Conservation (phyloP, 2,113 vertebrate genomes). For the Nothocercus julius region DNA sequence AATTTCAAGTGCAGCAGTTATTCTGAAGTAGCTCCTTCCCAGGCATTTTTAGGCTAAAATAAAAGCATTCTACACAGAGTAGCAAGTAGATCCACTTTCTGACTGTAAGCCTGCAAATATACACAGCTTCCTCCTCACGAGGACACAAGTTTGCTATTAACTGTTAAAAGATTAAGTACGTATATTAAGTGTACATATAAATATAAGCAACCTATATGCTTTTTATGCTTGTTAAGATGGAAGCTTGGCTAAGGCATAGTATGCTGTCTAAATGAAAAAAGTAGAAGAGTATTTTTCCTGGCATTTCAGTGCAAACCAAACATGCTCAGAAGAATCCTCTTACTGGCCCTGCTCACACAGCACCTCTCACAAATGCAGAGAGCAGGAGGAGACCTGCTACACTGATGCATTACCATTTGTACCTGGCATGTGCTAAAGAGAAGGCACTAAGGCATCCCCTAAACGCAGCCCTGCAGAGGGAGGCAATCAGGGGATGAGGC, state of each 20-base stretch:
- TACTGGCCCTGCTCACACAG: not conserved
- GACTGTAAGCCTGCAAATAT: not conserved
- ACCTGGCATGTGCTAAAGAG: not conserved
- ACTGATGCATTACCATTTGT: not conserved
- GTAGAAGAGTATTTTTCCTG: fast-evolving
- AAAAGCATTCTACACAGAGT: not conserved
- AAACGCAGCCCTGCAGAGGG: not conserved
- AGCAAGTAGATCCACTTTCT: not conserved
- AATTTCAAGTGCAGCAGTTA: not conserved
- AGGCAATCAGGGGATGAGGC: not conserved
- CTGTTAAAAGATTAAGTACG: not conserved
- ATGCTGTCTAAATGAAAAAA: not conserved
- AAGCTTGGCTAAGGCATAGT: not conserved
- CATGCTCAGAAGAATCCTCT: not conserved
- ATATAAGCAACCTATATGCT: not conserved
- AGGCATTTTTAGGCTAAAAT: not conserved
- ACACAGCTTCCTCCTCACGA: not conserved
- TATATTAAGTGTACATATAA: too few relatives aligned
- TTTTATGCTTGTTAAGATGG: not conserved
- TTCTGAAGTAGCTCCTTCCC: not conserved
- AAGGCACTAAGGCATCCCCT: not conserved
- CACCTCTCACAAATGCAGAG: not conserved
- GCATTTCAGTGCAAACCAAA: not conserved
- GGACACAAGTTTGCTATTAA: not conserved
- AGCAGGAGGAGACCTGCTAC: not conserved